Evolutionary conservation across 2,113 vertebrate genomes (phyloP).

Genomic region (Peromyscus californicus): DNA sequence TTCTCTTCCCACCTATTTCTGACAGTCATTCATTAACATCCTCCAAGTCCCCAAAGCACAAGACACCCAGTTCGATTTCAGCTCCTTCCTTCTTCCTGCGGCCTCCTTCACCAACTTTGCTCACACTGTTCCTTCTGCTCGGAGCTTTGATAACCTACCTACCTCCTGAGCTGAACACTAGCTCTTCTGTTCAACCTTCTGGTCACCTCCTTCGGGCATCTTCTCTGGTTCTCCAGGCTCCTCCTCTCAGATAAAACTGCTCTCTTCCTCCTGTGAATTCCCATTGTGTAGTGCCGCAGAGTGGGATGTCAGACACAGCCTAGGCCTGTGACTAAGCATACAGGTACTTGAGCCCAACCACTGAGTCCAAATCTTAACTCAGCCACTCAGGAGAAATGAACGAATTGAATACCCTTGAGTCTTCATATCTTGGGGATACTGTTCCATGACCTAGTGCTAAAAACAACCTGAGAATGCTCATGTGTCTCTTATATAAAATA

Average conservation of each 20-base stretch:
- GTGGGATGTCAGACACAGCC: neutral
- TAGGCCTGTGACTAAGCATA: neutral
- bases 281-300: fast-evolving
- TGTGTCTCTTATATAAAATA: neutral
- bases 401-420: too few relatives aligned
- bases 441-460: neutral
- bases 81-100: neutral
- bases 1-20: neutral
- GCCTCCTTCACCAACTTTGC: neutral
- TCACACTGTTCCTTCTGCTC: neutral
- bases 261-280: neutral
- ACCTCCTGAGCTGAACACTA: neutral
- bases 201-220: neutral
- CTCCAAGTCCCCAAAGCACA: neutral
- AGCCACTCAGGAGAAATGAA: neutral
- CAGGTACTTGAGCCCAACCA: neutral
- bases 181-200: neutral
- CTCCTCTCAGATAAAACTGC: neutral
- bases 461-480: neutral
- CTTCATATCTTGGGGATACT: neutral
- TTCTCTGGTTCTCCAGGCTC: neutral
- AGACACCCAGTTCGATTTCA: neutral
- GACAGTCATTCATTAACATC: neutral
- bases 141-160: neutral
- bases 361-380: neutral